Evolutionary conservation across 2,797 vertebrate species (phyloP).

Genomic region (Urophycis tenuis): DNA sequence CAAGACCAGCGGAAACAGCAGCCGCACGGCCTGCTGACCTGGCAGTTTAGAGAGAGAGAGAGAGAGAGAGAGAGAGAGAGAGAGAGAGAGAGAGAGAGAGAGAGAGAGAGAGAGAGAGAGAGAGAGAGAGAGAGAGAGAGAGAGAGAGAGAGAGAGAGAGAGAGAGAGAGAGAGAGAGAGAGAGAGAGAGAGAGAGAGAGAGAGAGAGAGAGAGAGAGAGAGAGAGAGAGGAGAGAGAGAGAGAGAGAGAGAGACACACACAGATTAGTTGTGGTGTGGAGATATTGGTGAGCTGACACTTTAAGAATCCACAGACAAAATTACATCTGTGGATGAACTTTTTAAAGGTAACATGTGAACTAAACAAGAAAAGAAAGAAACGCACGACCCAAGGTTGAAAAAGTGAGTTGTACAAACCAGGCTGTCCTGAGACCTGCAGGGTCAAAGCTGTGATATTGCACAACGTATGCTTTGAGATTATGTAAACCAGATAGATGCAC

Average conservation of each 20-base stretch:
- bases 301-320: not conserved
- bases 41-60: slow-evolving; percentile 70
- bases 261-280: not conserved
- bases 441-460: slow-evolving; percentile 52
- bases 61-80: no score
- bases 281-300: not conserved
- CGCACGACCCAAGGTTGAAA: slow-evolving; percentile 25
- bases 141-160: no score
- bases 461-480: slow-evolving; percentile 34
- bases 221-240: no score
- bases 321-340: slow-evolving; percentile 19
- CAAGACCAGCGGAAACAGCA: slow-evolving; percentile 83
- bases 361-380: not conserved
- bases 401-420: slow-evolving; percentile 49
- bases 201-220: no score
- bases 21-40: slow-evolving; percentile 85
- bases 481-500: not conserved
- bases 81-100: no score
- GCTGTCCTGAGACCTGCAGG: slow-evolving; percentile 36
- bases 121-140: no score
- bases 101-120: no score
- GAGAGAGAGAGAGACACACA: not conserved
- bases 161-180: no score
- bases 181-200: no score
- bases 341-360: slow-evolving; percentile 11